Percentiles rank a stretch among this genome's conserved stretches.
Conservation (phyloP, 2,797 vertebrate genomes). For the Oreochromis grahami region DNA sequence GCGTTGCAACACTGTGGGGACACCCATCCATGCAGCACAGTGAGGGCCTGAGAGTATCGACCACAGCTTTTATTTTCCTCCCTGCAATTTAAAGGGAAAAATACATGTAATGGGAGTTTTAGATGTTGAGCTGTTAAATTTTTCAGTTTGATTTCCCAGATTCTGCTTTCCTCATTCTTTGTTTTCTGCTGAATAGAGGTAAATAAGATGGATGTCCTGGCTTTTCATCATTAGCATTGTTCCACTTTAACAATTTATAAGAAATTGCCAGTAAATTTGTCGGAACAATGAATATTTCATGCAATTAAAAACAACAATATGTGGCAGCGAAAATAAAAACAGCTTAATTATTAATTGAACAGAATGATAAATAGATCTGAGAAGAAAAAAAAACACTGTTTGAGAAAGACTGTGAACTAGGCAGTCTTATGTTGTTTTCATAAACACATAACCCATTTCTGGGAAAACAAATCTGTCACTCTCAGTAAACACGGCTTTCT, state of each 20-base stretch:
- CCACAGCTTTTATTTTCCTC: constrained; percentile 74
- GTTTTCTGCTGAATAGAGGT: constrained; percentile 76
- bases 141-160: constrained; percentile 82
- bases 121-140: constrained; percentile 79
- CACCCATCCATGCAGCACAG: constrained; percentile 58
- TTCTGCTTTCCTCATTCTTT: constrained; percentile 63
- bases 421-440: constrained; percentile 74
- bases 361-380: constrained; percentile 81
- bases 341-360: constrained; percentile 84
- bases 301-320: constrained; percentile 85
- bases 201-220: constrained; percentile 79
- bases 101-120: constrained; percentile 82
- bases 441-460: constrained; percentile 80
- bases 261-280: constrained; percentile 79
- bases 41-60: constrained; percentile 67
- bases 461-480: constrained; percentile 76
- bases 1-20: constrained; percentile 70
- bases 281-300: constrained; percentile 81
- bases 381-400: constrained; percentile 57
- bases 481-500: constrained; percentile 61
- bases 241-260: constrained; percentile 85
- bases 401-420: constrained; percentile 70
- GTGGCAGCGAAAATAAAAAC: constrained; percentile 79
- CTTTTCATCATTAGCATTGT: constrained; percentile 84
- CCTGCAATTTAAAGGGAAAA: constrained; percentile 81